Base-by-base conservation (phyloP, 2,888 invertebrate species). In the Tenthredo scrophulariae region DNA sequence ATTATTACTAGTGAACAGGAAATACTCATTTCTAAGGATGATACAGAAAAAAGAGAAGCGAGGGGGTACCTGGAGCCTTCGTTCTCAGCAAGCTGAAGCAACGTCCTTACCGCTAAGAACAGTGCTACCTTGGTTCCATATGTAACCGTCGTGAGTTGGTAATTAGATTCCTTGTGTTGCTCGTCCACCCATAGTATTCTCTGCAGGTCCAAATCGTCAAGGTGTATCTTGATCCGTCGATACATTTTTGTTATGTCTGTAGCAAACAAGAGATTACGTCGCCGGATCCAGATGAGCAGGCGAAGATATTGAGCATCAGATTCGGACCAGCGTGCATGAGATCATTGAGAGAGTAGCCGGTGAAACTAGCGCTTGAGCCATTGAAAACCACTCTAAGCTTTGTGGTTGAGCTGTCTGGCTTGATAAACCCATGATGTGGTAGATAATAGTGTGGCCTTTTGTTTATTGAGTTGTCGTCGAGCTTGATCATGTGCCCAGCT, bases 121-220 rank as follows among this genome's bases (percentile, higher is more conserved):
- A 86, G 86, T 18, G 88, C 86, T n/a, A 13, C 1, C 46, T 58
- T 84, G 7, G 85, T 85, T 15, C 85, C 85, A 3, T 85, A 86
- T 0, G 85, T 85, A 4, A 85, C 77, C 2, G 85, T 86, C 1
- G 84, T 86, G 46, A 86, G 84, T 6, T 84, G 85, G 50, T 84
- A 85, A 1, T 67, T 72, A 54, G 72, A 18, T 54, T 54, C 74
- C 13, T 26, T 2, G 0, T 18, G 50, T 4, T 67, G 54, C 2
- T 67, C 67, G 26, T 67, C 43, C 15, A 75, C 33, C 86, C 86
- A 87, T 2, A 84, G n/a, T 15, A 87, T 84, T 5, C 82, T 37
- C 26, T 87, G 86, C 18, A 65, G 84, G 2, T 43, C 62, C 62
- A 67, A 29, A 72, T 86, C 80, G 22, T 84, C 85, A 0, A 75